phyloP scores from a whole-genome alignment of 2,113 vertebrate genomes.

The Crotalus viridis region DNA sequence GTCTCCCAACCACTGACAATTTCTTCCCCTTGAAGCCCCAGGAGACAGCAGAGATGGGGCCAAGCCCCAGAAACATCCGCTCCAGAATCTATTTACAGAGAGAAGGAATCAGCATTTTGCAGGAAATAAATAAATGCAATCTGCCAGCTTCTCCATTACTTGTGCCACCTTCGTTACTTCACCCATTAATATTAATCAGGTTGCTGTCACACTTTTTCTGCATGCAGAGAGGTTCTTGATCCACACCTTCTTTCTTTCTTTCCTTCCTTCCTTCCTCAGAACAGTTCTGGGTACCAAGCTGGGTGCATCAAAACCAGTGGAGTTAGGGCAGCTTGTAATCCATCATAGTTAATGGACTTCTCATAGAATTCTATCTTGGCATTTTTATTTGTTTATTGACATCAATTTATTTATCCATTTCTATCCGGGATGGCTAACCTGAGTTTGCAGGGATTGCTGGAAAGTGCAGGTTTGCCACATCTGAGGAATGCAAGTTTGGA shows the following conservation, averaged over 20 bases:
- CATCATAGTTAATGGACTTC: neutral
- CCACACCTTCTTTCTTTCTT: neutral
- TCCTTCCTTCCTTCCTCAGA: neutral
- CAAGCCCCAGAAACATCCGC: conserved; percentile 15
- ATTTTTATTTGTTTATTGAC: neutral
- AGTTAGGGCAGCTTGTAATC: neutral
- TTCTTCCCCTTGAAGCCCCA: conserved; percentile 25
- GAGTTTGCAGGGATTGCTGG: neutral
- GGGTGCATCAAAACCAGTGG: neutral
- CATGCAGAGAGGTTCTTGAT: neutral
- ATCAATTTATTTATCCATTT: neutral
- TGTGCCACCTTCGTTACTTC: conserved; percentile 22
- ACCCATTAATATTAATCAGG: conserved; percentile 29
- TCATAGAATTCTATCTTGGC: neutral
- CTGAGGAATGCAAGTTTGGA: neutral
- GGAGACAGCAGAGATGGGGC: conserved; percentile 6
- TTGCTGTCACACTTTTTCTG: conserved; percentile 1
- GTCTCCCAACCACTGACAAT: neutral
- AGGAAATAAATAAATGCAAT: conserved; percentile 24
- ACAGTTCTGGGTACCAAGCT: neutral
- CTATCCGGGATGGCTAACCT: neutral
- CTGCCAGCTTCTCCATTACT: conserved; percentile 22
- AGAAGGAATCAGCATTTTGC: conserved; percentile 24
- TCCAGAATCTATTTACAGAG: conserved; percentile 29
- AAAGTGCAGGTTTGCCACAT: neutral